phyloP scores from a whole-genome alignment of 2,113 vertebrate genomes.

The Scomber japonicus region DNA sequence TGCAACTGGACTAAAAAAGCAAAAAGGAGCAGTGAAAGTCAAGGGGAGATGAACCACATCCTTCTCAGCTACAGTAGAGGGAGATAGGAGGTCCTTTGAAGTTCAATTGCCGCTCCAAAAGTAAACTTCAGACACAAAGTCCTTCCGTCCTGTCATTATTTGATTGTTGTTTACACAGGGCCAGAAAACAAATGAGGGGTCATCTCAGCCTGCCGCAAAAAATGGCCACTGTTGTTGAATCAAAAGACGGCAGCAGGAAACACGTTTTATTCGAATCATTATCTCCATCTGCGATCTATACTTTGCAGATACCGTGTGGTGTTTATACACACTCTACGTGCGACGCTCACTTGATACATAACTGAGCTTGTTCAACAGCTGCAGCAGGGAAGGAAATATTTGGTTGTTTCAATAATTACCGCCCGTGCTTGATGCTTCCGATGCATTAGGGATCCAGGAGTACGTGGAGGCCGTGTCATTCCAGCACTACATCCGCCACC shows the following conservation, averaged over 20 bases:
- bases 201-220: slow-evolving; percentile 65
- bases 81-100: slow-evolving; percentile 76
- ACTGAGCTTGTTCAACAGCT: slow-evolving; percentile 4
- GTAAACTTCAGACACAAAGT: slow-evolving; percentile 81
- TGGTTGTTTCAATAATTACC: no score
- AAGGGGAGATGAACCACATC: slow-evolving; percentile 20
- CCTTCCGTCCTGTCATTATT: slow-evolving; percentile 84
- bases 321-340: slow-evolving; percentile 37
- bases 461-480: slow-evolving; percentile 97
- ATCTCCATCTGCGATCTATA: slow-evolving; percentile 65
- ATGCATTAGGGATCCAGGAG: slow-evolving; percentile 92
- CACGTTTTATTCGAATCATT: slow-evolving; percentile 65
- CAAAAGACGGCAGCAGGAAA: slow-evolving; percentile 68
- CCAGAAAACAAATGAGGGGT: slow-evolving; percentile 75
- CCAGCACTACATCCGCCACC: slow-evolving; percentile 95
- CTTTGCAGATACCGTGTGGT: slow-evolving; percentile 47
- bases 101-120: slow-evolving; percentile 74
- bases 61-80: background rate
- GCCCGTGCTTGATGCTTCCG: no score
- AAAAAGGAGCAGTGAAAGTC: background rate
- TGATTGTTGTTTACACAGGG: slow-evolving; percentile 79
- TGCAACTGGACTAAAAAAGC: background rate
- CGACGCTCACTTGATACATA: slow-evolving; percentile 24
- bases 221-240: slow-evolving; percentile 46
- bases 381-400: background rate